Conservation (phyloP, 2,113 vertebrate species). For the Pygathrix nemaeus region DNA sequence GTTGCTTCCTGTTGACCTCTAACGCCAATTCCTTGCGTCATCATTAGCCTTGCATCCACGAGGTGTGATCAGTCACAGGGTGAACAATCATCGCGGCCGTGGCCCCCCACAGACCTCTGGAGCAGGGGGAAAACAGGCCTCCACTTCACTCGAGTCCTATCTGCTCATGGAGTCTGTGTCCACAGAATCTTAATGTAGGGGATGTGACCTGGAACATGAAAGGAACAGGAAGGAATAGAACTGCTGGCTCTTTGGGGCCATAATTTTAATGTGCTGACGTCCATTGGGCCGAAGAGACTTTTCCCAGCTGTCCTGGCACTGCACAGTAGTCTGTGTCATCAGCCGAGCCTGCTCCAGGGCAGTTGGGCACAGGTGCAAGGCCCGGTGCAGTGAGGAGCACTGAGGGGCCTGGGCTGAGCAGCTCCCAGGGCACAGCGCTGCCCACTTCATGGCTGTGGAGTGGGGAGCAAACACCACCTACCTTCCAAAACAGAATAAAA, state of each 20-base stretch:
- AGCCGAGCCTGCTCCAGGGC: not conserved
- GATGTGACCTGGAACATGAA: not conserved
- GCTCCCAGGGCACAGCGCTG: not conserved
- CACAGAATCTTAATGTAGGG: not conserved
- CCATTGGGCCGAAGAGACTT: not conserved
- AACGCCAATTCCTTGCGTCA: accelerated
- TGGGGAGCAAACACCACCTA: not conserved
- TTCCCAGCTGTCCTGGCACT: conserved; percentile 38
- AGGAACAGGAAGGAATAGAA: not conserved
- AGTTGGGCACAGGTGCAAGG: not conserved
- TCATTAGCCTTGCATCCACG: accelerated
- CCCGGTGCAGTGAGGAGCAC: not conserved
- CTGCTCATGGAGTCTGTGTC: accelerated
- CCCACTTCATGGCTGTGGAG: not conserved
- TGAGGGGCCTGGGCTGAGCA: too few relatives aligned
- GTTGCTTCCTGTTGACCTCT: not conserved
- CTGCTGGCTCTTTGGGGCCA: not conserved
- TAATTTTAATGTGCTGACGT: conserved; percentile 45
- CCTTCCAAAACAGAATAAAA: not conserved
- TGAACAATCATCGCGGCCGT: not conserved
- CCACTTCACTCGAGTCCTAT: accelerated
- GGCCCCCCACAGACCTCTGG: not conserved
- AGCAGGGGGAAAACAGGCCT: too few relatives aligned
- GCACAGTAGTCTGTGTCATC: not conserved
- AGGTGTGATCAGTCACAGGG: not conserved